phyloP scores from a whole-genome alignment of 2,797 vertebrate genomes.

The Gallinago nigripennis region DNA sequence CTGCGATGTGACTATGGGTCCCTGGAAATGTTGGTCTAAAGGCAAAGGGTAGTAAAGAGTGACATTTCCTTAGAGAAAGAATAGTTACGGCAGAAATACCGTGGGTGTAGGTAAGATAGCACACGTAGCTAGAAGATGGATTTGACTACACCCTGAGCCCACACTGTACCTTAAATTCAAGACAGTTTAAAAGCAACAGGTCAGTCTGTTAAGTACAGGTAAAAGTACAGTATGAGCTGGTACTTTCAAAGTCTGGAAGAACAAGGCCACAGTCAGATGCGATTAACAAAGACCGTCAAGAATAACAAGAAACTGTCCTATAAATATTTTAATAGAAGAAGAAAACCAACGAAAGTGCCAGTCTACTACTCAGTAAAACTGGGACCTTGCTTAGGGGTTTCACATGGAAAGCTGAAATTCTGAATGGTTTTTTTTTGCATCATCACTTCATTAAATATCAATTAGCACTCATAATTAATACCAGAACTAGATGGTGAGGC shows the following conservation, averaged over 20 bases:
- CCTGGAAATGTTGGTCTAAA: background rate
- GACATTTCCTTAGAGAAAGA: background rate
- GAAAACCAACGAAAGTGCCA: background rate
- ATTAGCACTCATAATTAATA: background rate
- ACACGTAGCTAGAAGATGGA: background rate
- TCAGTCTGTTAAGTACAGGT: background rate
- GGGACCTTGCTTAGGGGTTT: background rate
- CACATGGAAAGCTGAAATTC: background rate
- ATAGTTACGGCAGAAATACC: background rate
- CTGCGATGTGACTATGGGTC: background rate
- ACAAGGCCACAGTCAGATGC: background rate
- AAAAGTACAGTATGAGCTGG: background rate
- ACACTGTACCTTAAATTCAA: background rate
- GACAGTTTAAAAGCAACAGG: background rate
- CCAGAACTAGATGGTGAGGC: background rate
- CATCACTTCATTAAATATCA: background rate
- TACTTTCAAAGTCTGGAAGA: background rate
- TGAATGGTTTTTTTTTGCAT: background rate
- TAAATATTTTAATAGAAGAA: background rate
- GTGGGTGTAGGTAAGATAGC: background rate
- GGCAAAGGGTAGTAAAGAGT: background rate
- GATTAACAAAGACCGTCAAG: background rate
- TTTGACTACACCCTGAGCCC: background rate
- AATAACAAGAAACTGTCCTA: background rate
- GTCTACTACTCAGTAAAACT: background rate